These are phyloP conservation scores for Oryzaephilus surinamensis DNA, from an alignment of 1,140 invertebrate species.

Conservation along the genomic window DNA sequence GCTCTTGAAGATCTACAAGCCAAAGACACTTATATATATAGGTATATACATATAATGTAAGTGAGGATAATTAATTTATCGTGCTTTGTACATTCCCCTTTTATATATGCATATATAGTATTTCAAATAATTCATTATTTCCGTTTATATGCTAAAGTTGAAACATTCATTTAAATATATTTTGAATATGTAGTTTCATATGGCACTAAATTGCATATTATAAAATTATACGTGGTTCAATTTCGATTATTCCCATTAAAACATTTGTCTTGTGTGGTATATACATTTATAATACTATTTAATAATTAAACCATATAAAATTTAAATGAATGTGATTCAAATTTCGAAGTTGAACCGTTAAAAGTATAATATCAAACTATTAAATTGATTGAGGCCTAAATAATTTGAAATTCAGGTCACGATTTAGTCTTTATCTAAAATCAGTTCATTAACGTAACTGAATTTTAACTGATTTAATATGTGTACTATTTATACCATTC, in stretches of 20 bases:
- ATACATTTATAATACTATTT: constrained; percentile 8
- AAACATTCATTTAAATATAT: constrained; percentile 1
- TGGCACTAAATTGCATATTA: constrained; percentile 25
- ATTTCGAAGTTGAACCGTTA: constrained; percentile 13
- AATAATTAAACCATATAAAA: constrained; percentile 9
- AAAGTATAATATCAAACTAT: constrained; percentile 7
- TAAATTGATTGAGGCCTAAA: constrained; percentile 2
- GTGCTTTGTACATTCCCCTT: constrained; percentile 22
- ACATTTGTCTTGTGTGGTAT: constrained; percentile 5
- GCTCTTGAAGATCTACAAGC: constrained; percentile 10
- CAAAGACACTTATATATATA: constrained; percentile 17
- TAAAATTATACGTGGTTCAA: neutral
- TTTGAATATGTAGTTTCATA: constrained; percentile 26
- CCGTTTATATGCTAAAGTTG: constrained; percentile 10
- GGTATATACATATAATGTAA: constrained; percentile 3
- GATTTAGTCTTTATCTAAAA: neutral
- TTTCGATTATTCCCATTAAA: neutral
- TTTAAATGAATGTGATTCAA: constrained; percentile 5
- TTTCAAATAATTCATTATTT: constrained; percentile 11
- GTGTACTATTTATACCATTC: too few species aligned
- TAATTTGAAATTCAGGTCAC: neutral
- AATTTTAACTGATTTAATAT: too few species aligned
- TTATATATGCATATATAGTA: too few species aligned
- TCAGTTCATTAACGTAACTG: too few species aligned
- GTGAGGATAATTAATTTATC: constrained; percentile 11